phyloP scores from a whole-genome alignment of 2,113 vertebrate genomes.

The Oreocharis arfaki region DNA sequence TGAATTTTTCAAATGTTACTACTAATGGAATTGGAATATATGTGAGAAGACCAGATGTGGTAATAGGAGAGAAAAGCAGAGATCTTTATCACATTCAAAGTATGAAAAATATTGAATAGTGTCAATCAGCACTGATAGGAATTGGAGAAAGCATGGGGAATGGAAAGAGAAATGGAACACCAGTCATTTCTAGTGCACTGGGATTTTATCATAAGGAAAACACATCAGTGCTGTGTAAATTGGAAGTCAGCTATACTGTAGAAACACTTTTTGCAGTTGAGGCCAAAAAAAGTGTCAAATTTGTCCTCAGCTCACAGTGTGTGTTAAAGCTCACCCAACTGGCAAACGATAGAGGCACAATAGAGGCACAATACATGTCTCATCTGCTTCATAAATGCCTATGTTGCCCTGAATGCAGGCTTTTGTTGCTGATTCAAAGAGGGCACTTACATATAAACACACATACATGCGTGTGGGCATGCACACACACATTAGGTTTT shows the following conservation, averaged over 20 bases:
- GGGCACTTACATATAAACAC: rapidly evolving
- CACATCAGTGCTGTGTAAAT: not conserved
- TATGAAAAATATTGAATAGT: not conserved
- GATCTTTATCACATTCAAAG: not conserved
- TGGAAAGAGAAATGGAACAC: not conserved
- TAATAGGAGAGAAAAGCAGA: not conserved
- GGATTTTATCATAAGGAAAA: not conserved
- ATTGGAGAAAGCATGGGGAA: not conserved
- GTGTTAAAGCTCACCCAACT: not conserved
- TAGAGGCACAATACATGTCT: not conserved
- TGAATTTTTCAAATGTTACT: not conserved
- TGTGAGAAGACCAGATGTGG: not conserved
- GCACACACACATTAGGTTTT: not conserved
- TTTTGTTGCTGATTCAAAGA: not conserved
- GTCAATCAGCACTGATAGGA: not conserved
- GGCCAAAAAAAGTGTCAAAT: not conserved
- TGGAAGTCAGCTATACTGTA: not conserved
- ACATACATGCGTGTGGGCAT: too few relatives aligned
- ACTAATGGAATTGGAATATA: not conserved
- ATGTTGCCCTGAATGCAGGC: not conserved
- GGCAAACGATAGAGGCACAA: too few relatives aligned
- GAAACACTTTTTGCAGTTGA: not conserved
- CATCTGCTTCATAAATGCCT: not conserved
- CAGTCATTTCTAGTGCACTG: not conserved
- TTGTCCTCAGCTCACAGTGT: not conserved